Evolutionary conservation across 1,140 invertebrate species (phyloP).

Genomic region (Antheraea mylitta): DNA sequence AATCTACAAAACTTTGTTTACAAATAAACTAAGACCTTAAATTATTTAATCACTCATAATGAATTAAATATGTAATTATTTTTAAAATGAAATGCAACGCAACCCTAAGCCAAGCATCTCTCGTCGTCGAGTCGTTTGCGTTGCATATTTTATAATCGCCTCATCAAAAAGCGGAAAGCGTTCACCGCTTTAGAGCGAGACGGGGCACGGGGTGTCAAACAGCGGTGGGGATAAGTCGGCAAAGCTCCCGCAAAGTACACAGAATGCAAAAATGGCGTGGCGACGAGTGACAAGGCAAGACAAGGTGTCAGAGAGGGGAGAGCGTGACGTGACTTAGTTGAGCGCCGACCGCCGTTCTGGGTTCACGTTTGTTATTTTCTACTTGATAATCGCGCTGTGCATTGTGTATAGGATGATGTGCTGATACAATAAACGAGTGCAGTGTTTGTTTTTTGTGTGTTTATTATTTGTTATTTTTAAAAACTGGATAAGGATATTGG

Average conservation of each 20-base stretch:
- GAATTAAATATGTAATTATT: conserved; percentile 11
- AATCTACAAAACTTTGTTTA: too few species aligned
- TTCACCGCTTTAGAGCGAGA: conserved; percentile 47
- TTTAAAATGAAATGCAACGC: not conserved
- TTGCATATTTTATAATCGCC: conserved; percentile 75
- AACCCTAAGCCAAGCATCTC: not conserved
- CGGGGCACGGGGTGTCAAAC: conserved; percentile 68
- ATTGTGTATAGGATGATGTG: conserved; percentile 69
- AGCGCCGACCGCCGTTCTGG: conserved; percentile 37
- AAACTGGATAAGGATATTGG: conserved; percentile 68
- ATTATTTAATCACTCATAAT: too few species aligned
- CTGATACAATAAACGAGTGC: conserved; percentile 50
- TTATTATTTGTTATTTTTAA: conserved; percentile 34
- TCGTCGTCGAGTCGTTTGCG: conserved; percentile 53
- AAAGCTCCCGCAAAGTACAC: conserved; percentile 77
- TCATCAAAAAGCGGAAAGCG: conserved; percentile 70
- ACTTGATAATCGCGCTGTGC: conserved; percentile 24
- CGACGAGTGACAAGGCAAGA: conserved; percentile 74
- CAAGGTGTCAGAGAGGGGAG: conserved; percentile 66
- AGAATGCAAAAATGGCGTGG: conserved; percentile 77
- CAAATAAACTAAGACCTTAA: too few species aligned
- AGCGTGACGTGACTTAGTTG: conserved; percentile 50
- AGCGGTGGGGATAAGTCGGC: conserved; percentile 76
- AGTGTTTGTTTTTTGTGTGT: conserved; percentile 49
- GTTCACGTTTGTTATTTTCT: conserved; percentile 30